phyloP scores from a whole-genome alignment of 2,113 vertebrate species.

The Ursus arctos region DNA sequence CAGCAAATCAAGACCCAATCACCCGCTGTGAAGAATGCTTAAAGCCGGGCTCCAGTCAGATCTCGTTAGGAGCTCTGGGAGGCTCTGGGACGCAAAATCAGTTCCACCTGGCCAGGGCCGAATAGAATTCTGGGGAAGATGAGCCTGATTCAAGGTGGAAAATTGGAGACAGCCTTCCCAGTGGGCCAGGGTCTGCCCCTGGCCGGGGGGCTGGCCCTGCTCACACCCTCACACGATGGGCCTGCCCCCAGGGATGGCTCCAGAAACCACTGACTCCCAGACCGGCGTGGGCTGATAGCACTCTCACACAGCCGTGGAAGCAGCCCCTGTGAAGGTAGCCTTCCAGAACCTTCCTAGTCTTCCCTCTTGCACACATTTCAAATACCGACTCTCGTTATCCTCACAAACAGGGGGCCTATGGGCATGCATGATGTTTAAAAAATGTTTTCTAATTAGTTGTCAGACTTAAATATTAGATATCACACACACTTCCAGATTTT shows the following conservation, averaged over 20 bases:
- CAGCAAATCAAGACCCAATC: conserved; percentile 91
- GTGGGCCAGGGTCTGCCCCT: background rate
- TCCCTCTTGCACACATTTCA: background rate
- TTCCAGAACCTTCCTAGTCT: background rate
- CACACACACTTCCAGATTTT: background rate
- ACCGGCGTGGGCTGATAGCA: background rate
- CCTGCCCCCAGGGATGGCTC: background rate
- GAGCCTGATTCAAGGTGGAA: conserved; percentile 86
- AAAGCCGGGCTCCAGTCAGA: conserved; percentile 88
- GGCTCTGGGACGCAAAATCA: conserved; percentile 87
- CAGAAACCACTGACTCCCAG: background rate
- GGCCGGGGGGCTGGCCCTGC: background rate
- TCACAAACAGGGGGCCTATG: background rate
- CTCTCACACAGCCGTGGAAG: background rate
- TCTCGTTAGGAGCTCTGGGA: conserved; percentile 89
- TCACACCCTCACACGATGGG: background rate
- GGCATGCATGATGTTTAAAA: background rate
- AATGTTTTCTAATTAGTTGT: background rate
- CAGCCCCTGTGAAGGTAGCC: too few species aligned
- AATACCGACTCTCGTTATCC: background rate
- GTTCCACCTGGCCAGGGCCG: conserved; percentile 87
- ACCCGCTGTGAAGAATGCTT: conserved; percentile 91
- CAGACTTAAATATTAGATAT: background rate
- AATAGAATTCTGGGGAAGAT: conserved; percentile 86
- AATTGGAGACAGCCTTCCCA: conserved; percentile 64